Conservation (phyloP, 2,797 vertebrate species). For the Anas flavirostris region DNA sequence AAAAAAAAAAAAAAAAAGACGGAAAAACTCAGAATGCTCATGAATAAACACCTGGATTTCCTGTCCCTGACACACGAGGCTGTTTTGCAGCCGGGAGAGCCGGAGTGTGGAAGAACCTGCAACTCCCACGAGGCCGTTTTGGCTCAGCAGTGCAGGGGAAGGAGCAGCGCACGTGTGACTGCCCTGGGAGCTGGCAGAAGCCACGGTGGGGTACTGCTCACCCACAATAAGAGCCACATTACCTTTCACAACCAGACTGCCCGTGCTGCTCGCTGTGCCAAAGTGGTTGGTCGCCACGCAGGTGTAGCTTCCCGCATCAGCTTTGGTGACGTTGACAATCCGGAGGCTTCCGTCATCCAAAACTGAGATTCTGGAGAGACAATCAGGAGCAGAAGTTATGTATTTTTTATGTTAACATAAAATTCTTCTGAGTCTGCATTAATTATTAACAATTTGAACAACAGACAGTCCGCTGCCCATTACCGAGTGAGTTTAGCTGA, state of each 20-base stretch:
- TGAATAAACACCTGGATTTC: background rate
- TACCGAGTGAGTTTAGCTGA: background rate
- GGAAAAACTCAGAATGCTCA: background rate
- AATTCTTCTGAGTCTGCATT: rapidly evolving
- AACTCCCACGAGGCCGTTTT: background rate
- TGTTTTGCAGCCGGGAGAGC: background rate
- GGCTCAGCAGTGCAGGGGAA: background rate
- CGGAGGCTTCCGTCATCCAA: slow-evolving; percentile 90
- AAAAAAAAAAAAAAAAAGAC: background rate
- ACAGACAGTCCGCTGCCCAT: background rate
- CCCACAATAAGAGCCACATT: background rate
- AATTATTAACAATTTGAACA: background rate
- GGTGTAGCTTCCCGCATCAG: slow-evolving; percentile 90
- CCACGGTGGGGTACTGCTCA: background rate
- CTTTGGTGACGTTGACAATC: slow-evolving; percentile 90
- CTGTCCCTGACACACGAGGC: background rate
- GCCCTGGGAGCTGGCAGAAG: background rate
- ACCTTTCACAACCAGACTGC: slow-evolving; percentile 96
- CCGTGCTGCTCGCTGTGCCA: slow-evolving; percentile 92
- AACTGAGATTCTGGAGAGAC: slow-evolving; percentile 82
- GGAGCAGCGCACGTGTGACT: background rate
- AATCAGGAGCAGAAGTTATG: background rate
- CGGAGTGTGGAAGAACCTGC: background rate
- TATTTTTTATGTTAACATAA: background rate
- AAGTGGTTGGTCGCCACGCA: slow-evolving; percentile 95